These are phyloP conservation scores for Latrodectus hesperus DNA, from an alignment of 2,888 invertebrate genomes.

Conservation along the genomic window DNA sequence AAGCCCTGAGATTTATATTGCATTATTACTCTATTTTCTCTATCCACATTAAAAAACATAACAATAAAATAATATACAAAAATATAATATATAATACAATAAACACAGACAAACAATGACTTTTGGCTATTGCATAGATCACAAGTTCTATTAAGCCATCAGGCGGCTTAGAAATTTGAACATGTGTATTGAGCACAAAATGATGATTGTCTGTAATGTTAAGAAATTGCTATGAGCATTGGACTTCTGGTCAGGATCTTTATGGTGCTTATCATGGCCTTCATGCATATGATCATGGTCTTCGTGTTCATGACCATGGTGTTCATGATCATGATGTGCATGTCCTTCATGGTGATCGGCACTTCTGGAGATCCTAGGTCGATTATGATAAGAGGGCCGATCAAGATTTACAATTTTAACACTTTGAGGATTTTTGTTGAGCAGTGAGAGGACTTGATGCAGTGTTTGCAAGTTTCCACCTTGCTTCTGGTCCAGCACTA, in stretches of 20 bases:
- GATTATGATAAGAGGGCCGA: not conserved
- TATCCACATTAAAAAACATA: not conserved
- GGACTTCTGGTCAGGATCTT: constrained; percentile 3
- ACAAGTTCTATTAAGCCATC: not conserved
- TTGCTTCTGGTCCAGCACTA: constrained; percentile 48
- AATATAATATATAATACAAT: constrained; percentile 24
- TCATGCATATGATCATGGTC: constrained; percentile 32
- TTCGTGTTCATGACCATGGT: constrained; percentile 10
- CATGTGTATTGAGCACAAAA: not conserved
- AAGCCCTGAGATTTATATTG: not conserved
- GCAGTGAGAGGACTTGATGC: constrained; percentile 54
- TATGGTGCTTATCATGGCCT: constrained; percentile 25
- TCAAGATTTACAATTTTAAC: constrained; percentile 13
- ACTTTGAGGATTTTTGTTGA: constrained; percentile 39
- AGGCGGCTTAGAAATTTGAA: not conserved
- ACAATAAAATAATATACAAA: not conserved
- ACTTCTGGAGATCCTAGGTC: constrained; percentile 16
- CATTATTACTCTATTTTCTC: not conserved
- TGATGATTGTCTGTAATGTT: not conserved
- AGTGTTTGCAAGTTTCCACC: constrained; percentile 45
- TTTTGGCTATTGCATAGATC: constrained; percentile 22
- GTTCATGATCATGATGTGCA: not conserved
- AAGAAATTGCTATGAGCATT: not conserved
- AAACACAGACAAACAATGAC: constrained; percentile 36
- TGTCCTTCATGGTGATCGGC: constrained; percentile 37